Percentiles rank a stretch among this genome's conserved stretches.
These are phyloP conservation scores for Capreolus pygargus DNA, from an alignment of 2,113 vertebrate species.

Conservation along the genomic window DNA sequence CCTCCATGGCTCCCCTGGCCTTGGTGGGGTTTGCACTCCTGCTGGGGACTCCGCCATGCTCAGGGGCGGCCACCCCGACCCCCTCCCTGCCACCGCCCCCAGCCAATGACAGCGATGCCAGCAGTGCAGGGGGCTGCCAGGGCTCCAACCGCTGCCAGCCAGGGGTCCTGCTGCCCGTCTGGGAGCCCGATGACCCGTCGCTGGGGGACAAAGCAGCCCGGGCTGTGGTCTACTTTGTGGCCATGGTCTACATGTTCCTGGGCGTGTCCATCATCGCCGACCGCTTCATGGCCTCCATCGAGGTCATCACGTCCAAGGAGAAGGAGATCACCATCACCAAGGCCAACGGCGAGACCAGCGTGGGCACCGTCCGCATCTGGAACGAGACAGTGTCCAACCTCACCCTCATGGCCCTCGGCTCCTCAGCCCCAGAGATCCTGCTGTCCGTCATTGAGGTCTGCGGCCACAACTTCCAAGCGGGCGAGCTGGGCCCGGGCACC, in stretches of 20 bases:
- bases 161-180: slow-evolving; percentile 92
- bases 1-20: slow-evolving; percentile 59
- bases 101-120: slow-evolving; percentile 53
- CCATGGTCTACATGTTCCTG: slow-evolving; percentile 97
- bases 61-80: slow-evolving; percentile 37
- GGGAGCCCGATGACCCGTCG: slow-evolving; percentile 85
- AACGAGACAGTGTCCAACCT: slow-evolving; percentile 97
- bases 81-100: slow-evolving; percentile 61
- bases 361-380: slow-evolving; percentile 96
- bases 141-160: slow-evolving; percentile 80
- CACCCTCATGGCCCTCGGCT: slow-evolving; percentile 94
- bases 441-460: slow-evolving; percentile 96
- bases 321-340: slow-evolving; percentile 97
- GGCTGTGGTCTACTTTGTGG: slow-evolving; percentile 93
- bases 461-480: slow-evolving; percentile 90
- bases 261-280: slow-evolving; percentile 98
- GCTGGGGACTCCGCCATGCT: slow-evolving; percentile 54
- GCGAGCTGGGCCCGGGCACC: slow-evolving; percentile 92
- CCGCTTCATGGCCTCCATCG: slow-evolving; percentile 98
- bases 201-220: slow-evolving; percentile 87
- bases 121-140: slow-evolving; percentile 60
- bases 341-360: slow-evolving; percentile 94
- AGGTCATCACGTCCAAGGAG: slow-evolving; percentile 98
- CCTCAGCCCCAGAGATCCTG: slow-evolving; percentile 95
- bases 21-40: slow-evolving; percentile 65